Evolutionary conservation across 2,888 invertebrate species (phyloP).

Genomic region (Pachymerium ferrugineum): DNA sequence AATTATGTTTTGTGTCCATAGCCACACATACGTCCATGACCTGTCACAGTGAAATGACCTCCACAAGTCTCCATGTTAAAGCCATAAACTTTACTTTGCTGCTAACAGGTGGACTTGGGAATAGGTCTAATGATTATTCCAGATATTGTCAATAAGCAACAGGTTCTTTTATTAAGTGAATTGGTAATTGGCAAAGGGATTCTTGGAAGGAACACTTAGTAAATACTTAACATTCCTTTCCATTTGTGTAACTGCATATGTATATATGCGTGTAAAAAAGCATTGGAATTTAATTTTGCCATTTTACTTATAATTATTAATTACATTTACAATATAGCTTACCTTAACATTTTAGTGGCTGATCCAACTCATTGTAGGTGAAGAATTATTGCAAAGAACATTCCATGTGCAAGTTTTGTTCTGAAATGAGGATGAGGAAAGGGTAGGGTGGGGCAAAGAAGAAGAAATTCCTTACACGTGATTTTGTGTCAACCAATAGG

Average conservation of each 20-base stretch:
- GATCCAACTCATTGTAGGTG: background rate
- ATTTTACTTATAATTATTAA: too few species aligned
- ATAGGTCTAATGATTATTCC: background rate
- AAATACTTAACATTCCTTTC: too few species aligned
- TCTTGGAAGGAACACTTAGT: too few species aligned
- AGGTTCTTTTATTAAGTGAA: background rate
- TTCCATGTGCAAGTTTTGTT: background rate
- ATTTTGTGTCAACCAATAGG: background rate
- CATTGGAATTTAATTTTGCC: too few species aligned
- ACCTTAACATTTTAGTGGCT: background rate
- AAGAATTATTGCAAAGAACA: background rate
- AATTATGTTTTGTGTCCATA: background rate
- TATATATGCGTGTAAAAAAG: too few species aligned
- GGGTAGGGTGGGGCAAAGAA: background rate
- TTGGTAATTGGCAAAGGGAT: too few species aligned
- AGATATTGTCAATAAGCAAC: background rate
- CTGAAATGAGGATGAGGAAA: background rate
- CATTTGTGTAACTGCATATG: too few species aligned
- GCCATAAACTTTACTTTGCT: background rate
- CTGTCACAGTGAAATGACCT: slow-evolving; percentile 8
- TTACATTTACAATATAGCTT: too few species aligned
- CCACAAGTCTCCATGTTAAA: background rate
- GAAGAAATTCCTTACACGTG: background rate
- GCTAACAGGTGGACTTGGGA: background rate
- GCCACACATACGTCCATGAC: background rate